These are phyloP conservation scores for Empis livida DNA, from an alignment of 2,888 invertebrate genomes.

Conservation along the genomic window DNA sequence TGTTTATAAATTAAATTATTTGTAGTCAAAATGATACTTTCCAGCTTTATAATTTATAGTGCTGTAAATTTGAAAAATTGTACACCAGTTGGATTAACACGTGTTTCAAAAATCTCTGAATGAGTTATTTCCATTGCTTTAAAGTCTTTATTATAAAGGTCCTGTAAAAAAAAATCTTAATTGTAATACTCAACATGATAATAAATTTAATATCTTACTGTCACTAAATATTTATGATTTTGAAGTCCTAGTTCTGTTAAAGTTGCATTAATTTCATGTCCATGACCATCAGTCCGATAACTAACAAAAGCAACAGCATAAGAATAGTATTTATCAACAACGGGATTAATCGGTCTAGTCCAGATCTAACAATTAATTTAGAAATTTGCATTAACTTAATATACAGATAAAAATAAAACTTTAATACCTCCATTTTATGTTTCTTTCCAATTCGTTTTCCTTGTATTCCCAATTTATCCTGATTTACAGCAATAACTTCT, in stretches of 20 bases:
- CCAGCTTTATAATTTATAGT: no score
- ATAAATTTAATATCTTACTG: constrained; percentile 16
- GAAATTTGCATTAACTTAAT: no score
- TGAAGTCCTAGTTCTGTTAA: constrained; percentile 29
- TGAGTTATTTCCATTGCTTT: constrained; percentile 9
- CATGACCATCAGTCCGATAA: constrained; percentile 34
- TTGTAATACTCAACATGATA: constrained; percentile 13
- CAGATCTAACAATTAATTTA: constrained; percentile 24
- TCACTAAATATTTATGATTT: constrained; percentile 25
- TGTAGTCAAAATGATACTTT: no score
- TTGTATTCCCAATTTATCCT: constrained; percentile 52
- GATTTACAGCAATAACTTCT: constrained; percentile 48
- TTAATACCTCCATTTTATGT: constrained; percentile 27
- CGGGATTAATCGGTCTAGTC: constrained; percentile 35
- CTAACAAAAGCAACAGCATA: constrained; percentile 38
- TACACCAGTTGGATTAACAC: constrained; percentile 20
- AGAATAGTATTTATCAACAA: constrained; percentile 25
- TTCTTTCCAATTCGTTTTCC: constrained; percentile 39
- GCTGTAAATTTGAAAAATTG: constrained; percentile 19
- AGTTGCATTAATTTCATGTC: constrained; percentile 23
- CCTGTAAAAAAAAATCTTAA: constrained; percentile 9
- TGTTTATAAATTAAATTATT: no score
- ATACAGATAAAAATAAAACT: no score
- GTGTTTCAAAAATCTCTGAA: constrained; percentile 12
- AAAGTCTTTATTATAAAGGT: constrained; percentile 15